These are phyloP conservation scores for Chloropsis hardwickii DNA, from an alignment of 2,113 vertebrate species.

Conservation along the genomic window DNA sequence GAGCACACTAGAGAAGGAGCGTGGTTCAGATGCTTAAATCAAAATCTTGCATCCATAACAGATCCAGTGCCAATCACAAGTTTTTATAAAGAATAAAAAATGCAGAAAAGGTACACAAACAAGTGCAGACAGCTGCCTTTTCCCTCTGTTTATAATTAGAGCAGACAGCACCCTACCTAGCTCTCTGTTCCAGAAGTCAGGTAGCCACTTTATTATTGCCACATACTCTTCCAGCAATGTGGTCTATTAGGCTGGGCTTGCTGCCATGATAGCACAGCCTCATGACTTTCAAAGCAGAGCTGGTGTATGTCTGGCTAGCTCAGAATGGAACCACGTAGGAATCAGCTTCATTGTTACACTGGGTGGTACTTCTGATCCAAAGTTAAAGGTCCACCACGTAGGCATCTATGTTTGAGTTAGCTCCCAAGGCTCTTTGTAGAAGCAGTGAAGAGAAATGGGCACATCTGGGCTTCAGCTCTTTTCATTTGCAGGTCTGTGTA, in stretches of 20 bases:
- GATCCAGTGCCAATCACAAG: not conserved
- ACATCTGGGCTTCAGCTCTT: not conserved
- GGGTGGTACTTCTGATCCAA: not conserved
- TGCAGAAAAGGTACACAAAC: not conserved
- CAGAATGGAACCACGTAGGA: accelerated
- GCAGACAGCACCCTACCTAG: not conserved
- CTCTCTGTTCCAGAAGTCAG: not conserved
- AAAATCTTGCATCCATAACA: conserved; percentile 13
- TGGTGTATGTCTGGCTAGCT: not conserved
- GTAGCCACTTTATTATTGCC: conserved; percentile 13
- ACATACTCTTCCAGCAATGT: not conserved
- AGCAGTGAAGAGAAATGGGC: not conserved
- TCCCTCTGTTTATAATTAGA: not conserved
- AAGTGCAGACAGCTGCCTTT: conserved; percentile 24
- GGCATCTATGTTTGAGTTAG: not conserved
- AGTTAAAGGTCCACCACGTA: not conserved
- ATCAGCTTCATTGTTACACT: not conserved
- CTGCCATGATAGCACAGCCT: not conserved
- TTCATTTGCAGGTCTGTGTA: accelerated
- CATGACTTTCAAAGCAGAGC: not conserved
- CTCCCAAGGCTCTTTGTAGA: not conserved
- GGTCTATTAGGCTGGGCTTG: conserved; percentile 11
- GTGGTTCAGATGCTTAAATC: not conserved
- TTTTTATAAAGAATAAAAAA: not conserved
- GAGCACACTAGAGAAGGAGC: not conserved